Evolutionary conservation across 2,113 vertebrate species (phyloP).

Genomic region (Corythaeola cristata): DNA sequence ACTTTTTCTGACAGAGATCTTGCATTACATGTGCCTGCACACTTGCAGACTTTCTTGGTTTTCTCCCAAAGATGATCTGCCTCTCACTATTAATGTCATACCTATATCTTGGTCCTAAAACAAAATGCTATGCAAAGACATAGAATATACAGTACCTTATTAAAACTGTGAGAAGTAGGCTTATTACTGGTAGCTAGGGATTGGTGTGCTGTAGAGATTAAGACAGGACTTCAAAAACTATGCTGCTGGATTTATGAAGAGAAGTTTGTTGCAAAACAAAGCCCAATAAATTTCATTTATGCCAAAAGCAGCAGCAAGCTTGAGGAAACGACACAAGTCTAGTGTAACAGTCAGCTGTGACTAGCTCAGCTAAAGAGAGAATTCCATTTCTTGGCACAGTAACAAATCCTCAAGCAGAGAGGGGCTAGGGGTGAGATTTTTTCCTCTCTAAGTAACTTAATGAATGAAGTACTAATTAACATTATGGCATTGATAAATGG

Average conservation of each 20-base stretch:
- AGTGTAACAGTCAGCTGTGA: constrained; percentile 62
- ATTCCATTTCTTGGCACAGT: constrained; percentile 71
- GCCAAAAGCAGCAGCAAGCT: constrained; percentile 41
- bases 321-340: constrained; percentile 64
- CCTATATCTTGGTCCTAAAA: not conserved
- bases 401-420: constrained; percentile 76
- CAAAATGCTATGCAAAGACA: not conserved
- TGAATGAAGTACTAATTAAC: constrained; percentile 96
- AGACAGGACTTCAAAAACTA: constrained; percentile 53
- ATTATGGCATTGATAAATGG: constrained; percentile 96
- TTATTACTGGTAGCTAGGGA: not conserved
- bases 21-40: not conserved
- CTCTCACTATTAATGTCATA: not conserved
- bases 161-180: not conserved
- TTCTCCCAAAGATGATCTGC: not conserved
- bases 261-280: constrained; percentile 26
- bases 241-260: constrained; percentile 9
- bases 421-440: constrained; percentile 77
- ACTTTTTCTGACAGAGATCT: not conserved
- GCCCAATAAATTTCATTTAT: constrained; percentile 46
- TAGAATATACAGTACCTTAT: not conserved
- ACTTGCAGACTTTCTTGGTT: not conserved
- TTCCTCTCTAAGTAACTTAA: constrained; percentile 87
- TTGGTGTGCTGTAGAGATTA: not conserved
- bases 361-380: constrained; percentile 63